A percentile compares a stretch with the other conserved stretches of the same genome.
Conservation (phyloP, 1,140 invertebrate genomes). For the Habropoda laboriosa region DNA sequence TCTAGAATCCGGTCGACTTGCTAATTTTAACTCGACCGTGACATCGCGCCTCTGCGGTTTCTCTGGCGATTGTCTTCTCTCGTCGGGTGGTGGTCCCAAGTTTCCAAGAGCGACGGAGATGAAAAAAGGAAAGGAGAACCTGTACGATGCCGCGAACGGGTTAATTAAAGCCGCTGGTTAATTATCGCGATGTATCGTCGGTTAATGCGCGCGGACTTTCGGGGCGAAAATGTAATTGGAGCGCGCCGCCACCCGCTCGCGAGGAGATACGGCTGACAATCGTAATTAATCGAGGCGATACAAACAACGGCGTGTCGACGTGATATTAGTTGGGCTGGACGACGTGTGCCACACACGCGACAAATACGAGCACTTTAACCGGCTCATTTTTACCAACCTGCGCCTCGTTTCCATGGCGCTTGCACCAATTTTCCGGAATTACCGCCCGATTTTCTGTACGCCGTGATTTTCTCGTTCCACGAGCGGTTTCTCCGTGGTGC, state of each 20-base stretch:
- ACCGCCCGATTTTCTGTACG: neutral
- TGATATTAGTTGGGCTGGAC: constrained; percentile 8
- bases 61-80: constrained; percentile 65
- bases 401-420: constrained; percentile 7
- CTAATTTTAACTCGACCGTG: constrained; percentile 78
- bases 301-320: neutral
- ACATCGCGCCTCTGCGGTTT: constrained; percentile 63
- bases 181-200: constrained; percentile 26
- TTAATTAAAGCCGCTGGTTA: constrained; percentile 34
- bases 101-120: neutral
- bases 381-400: constrained; percentile 9
- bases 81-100: neutral
- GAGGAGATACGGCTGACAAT: constrained; percentile 13
- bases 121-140: neutral
- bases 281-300: constrained; percentile 40
- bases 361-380: constrained; percentile 12
- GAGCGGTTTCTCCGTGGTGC: neutral
- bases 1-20: constrained; percentile 68
- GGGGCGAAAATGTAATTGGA: constrained; percentile 23
- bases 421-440: constrained; percentile 21
- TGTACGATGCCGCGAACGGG: neutral
- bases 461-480: neutral
- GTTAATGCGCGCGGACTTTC: constrained; percentile 17
- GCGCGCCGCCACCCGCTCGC: neutral
- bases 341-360: neutral